A percentile compares a stretch with the other conserved stretches of the same genome.
These are phyloP conservation scores for Lagopus leucura DNA, from an alignment of 2,113 vertebrate species.

Conservation along the genomic window DNA sequence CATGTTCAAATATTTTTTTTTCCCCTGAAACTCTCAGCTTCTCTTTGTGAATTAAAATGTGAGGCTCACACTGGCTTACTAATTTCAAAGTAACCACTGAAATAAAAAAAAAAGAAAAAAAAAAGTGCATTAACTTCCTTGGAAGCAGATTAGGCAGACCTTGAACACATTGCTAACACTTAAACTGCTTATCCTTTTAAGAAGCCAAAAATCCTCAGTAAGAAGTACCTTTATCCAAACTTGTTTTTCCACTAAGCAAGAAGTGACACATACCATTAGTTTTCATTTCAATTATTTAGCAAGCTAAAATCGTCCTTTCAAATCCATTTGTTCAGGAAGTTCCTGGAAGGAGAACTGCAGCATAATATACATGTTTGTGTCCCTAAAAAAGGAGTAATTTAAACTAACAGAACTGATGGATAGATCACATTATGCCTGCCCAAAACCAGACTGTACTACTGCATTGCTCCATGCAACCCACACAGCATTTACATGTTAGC, in stretches of 20 bases:
- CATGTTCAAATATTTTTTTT: background rate
- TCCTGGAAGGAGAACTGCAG: background rate
- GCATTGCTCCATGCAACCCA: fast-evolving
- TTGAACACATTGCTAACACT: background rate
- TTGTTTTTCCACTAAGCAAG: background rate
- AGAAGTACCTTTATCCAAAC: background rate
- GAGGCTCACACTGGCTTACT: background rate
- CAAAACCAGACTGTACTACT: background rate
- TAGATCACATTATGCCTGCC: background rate
- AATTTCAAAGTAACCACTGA: background rate
- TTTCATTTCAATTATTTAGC: background rate
- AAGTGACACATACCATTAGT: background rate
- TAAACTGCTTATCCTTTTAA: background rate
- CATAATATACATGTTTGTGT: background rate
- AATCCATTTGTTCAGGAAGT: background rate
- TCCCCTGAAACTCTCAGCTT: background rate
- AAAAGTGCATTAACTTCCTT: background rate
- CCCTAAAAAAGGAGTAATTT: background rate
- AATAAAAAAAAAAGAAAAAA: background rate
- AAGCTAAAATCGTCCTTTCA: background rate
- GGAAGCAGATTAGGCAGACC: background rate
- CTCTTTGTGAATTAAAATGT: background rate
- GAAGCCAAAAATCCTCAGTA: background rate
- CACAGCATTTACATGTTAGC: background rate
- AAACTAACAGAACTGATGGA: background rate